Percentiles rank a stretch among this genome's conserved stretches.
phyloP scores from a whole-genome alignment of 2,113 vertebrate genomes.

The Leucopsar rothschildi region DNA sequence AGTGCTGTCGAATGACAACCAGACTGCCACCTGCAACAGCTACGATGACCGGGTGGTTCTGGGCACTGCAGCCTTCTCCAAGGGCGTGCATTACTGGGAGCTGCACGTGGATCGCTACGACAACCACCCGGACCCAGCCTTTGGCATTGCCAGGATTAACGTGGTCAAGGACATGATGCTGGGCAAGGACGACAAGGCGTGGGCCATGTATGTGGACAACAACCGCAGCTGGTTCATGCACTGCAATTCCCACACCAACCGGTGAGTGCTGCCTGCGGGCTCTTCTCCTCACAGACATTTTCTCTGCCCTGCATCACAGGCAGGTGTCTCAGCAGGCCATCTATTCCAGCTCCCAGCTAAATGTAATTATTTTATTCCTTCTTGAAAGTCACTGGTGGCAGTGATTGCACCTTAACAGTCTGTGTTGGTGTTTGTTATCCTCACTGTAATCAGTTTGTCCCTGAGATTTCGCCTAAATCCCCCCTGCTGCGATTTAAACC shows the following conservation, averaged over 20 bases:
- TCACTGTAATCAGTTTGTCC: not conserved
- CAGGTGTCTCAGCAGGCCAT: not conserved
- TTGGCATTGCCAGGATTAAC: slow-evolving; percentile 92
- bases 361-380: not conserved
- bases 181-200: slow-evolving; percentile 95
- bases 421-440: not conserved
- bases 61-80: slow-evolving; percentile 94
- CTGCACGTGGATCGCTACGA: slow-evolving; percentile 92
- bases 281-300: not conserved
- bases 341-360: not conserved
- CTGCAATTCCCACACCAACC: slow-evolving; percentile 96
- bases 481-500: not conserved
- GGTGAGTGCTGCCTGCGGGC: slow-evolving; percentile 63
- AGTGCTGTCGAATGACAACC: slow-evolving; percentile 92
- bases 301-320: not conserved
- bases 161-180: slow-evolving; percentile 96
- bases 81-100: slow-evolving; percentile 96
- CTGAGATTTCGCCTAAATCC: not conserved
- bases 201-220: slow-evolving; percentile 99
- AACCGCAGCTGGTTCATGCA: slow-evolving; percentile 99
- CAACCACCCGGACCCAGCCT: slow-evolving; percentile 96
- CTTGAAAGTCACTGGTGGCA: not conserved
- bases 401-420: not conserved
- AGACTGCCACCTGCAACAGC: slow-evolving; percentile 92
- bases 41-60: slow-evolving; percentile 96